Evolutionary conservation across 2,888 invertebrate species (phyloP).

Genomic region (Dioctria rufipes): DNA sequence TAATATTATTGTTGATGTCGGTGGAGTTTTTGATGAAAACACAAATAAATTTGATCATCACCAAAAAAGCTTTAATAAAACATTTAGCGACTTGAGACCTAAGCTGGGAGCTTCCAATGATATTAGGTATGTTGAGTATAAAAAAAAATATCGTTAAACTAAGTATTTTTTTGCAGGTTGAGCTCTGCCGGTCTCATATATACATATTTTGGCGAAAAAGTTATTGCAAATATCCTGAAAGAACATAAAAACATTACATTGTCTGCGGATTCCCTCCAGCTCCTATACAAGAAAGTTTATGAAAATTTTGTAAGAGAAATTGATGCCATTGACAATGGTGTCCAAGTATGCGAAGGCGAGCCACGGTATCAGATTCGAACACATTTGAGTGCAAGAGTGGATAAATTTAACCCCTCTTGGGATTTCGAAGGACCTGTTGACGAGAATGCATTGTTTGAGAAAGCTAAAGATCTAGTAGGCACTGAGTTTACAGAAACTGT

Average conservation of each 20-base stretch:
- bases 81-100: conserved; percentile 77
- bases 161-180: conserved; percentile 72
- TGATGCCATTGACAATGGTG: conserved; percentile 98
- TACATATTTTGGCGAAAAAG: conserved; percentile 87
- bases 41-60: conserved; percentile 94
- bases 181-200: conserved; percentile 97
- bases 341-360: conserved; percentile 83
- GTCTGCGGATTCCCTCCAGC: conserved; percentile 73
- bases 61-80: conserved; percentile 83
- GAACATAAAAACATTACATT: conserved; percentile 70
- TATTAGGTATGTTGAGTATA: conserved; percentile 72
- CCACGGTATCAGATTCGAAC: conserved; percentile 86
- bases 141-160: not conserved
- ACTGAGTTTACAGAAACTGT: conserved; percentile 84
- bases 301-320: conserved; percentile 91
- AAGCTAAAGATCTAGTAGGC: conserved; percentile 85
- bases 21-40: conserved; percentile 85
- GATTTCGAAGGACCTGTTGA: conserved; percentile 75
- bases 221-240: conserved; percentile 78
- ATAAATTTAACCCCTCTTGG: conserved; percentile 88
- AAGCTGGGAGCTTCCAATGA: conserved; percentile 75
- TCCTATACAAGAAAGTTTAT: conserved; percentile 83
- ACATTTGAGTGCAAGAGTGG: conserved; percentile 83
- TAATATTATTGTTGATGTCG: conserved; percentile 97
- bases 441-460: conserved; percentile 77